Evolutionary conservation across 2,113 vertebrate species (phyloP).

Genomic region (Centropristis striata): DNA sequence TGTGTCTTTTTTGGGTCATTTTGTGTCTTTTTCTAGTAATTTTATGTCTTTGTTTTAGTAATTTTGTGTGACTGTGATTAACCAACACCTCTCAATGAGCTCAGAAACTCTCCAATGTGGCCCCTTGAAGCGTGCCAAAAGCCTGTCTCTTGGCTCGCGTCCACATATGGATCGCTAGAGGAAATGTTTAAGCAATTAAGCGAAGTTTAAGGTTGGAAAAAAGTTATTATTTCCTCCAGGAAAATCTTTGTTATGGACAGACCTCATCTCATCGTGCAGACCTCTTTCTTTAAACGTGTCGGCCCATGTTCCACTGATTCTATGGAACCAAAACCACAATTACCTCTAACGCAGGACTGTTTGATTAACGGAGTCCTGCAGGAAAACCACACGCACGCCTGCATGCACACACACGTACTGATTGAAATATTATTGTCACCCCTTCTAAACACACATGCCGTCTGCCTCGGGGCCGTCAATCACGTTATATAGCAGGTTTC

Average conservation of each 20-base stretch:
- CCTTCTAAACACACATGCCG: slow-evolving; percentile 43
- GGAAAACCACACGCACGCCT: slow-evolving; percentile 22
- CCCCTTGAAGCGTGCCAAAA: slow-evolving; percentile 24
- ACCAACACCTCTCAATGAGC: slow-evolving; percentile 62
- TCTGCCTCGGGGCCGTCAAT: slow-evolving; percentile 63
- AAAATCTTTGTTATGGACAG: slow-evolving; percentile 71
- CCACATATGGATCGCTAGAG: slow-evolving; percentile 48
- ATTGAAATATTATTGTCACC: slow-evolving; percentile 56
- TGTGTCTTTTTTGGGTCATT: too few relatives aligned
- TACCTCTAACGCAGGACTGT: slow-evolving; percentile 34
- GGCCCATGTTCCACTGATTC: slow-evolving; percentile 49
- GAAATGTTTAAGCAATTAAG: slow-evolving; percentile 76
- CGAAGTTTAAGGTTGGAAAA: slow-evolving; percentile 63
- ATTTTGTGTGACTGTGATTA: slow-evolving; percentile 49
- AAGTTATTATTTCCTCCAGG: slow-evolving; percentile 59
- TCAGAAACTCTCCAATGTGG: slow-evolving; percentile 50
- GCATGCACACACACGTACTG: slow-evolving; percentile 1
- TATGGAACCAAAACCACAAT: slow-evolving; percentile 63
- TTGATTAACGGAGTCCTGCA: slow-evolving; percentile 53
- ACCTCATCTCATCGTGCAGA: slow-evolving; percentile 41
- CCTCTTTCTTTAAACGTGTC: slow-evolving; percentile 41
- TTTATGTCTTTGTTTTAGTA: too few relatives aligned
- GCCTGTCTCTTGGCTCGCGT: slow-evolving; percentile 31
- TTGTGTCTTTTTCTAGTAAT: too few relatives aligned
- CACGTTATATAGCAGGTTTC: slow-evolving; percentile 64